phyloP scores from a whole-genome alignment of 2,888 invertebrate species.

The Cistogaster globosa region DNA sequence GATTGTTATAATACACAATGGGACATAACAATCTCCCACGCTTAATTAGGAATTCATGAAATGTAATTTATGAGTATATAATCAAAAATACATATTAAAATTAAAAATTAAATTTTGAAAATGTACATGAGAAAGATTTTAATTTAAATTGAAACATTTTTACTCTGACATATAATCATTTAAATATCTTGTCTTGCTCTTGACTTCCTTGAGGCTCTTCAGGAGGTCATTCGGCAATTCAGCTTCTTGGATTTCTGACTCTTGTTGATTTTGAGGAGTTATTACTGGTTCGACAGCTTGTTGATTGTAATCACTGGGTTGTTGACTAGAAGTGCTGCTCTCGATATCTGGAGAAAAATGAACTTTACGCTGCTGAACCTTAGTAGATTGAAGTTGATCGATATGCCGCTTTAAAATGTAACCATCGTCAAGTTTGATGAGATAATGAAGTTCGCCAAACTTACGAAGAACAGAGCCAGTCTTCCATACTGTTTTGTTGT shows the following conservation, averaged over 20 bases:
- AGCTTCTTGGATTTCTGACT: too few relatives aligned
- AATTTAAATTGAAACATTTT: too few relatives aligned
- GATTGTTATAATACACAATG: too few relatives aligned
- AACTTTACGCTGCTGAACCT: not conserved
- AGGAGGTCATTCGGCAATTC: too few relatives aligned
- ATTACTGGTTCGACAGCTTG: not conserved
- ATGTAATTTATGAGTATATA: not conserved
- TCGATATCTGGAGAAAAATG: not conserved
- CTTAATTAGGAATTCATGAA: slow-evolving; percentile 6
- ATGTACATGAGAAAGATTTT: not conserved
- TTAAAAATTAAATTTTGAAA: not conserved
- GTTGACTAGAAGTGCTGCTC: not conserved
- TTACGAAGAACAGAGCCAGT: slow-evolving; percentile 18
- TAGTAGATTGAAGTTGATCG: slow-evolving; percentile 28
- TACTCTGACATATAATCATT: not conserved
- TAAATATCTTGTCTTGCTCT: too few relatives aligned
- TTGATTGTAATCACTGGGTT: not conserved
- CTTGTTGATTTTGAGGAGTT: too few relatives aligned
- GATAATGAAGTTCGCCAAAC: slow-evolving; percentile 35
- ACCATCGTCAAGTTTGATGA: slow-evolving; percentile 41
- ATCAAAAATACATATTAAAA: not conserved
- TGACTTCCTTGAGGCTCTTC: too few relatives aligned
- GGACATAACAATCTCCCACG: slow-evolving; percentile 23
- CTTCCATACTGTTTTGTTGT: too few relatives aligned
- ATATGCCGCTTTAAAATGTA: slow-evolving; percentile 50